A percentile compares a stretch with the other conserved stretches of the same genome.
phyloP scores from a whole-genome alignment of 2,113 vertebrate genomes.

The Corythaeola cristata region DNA sequence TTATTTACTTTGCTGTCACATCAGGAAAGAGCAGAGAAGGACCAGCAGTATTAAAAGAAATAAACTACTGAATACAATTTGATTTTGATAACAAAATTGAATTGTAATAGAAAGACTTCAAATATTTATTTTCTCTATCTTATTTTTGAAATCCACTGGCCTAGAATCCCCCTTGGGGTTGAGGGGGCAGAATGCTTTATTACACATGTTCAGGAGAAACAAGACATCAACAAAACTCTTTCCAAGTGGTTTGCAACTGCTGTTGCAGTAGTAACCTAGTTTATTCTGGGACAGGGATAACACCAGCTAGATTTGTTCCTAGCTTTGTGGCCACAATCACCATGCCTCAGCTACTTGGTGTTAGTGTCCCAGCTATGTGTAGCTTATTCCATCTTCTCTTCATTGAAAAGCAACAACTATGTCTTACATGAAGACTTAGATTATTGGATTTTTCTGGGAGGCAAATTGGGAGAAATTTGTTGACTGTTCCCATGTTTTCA shows the following conservation, averaged over 20 bases:
- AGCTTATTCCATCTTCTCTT: not conserved
- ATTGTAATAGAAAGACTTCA: not conserved
- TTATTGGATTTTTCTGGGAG: not conserved
- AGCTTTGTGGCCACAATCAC: not conserved
- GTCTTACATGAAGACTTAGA: not conserved
- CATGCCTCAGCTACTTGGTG: not conserved
- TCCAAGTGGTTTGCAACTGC: not conserved
- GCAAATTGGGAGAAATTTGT: not conserved
- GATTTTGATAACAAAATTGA: not conserved
- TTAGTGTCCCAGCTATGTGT: not conserved
- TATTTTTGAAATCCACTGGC: not conserved
- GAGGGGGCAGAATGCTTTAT: not conserved
- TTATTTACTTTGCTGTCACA: not conserved
- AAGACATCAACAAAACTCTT: not conserved
- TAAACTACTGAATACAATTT: not conserved
- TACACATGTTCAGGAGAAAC: not conserved
- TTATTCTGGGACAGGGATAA: not conserved
- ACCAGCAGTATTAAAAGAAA: not conserved
- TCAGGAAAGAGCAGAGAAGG: not conserved
- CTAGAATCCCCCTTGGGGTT: not conserved
- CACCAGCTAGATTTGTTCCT: not conserved
- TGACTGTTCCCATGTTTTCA: not conserved
- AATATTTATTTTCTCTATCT: not conserved
- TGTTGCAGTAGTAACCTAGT: not conserved
- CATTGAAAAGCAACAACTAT: not conserved